phyloP scores from a whole-genome alignment of 2,113 vertebrate genomes.

The Buteo buteo region DNA sequence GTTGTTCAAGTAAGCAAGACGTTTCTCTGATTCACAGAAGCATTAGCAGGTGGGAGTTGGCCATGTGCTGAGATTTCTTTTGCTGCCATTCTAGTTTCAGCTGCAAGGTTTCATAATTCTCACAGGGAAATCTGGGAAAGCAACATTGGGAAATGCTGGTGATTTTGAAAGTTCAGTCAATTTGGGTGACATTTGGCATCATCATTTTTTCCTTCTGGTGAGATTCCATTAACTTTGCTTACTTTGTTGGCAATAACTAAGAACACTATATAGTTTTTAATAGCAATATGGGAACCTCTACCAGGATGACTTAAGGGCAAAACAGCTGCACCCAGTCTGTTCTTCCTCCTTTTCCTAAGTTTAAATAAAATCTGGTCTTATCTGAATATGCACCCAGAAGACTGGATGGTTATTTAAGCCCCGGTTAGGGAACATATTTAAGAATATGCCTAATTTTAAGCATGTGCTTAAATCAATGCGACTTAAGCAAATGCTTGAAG shows the following conservation, averaged over 20 bases:
- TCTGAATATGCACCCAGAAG: slow-evolving; percentile 32
- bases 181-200: slow-evolving; percentile 4
- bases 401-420: slow-evolving; percentile 25
- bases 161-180: slow-evolving; percentile 18
- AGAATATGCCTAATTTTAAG: slow-evolving; percentile 57
- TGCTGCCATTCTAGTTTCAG: background rate
- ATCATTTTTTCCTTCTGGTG: background rate
- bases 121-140: background rate
- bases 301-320: slow-evolving; percentile 13
- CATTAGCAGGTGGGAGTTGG: background rate
- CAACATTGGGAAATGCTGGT: background rate
- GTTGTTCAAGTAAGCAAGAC: background rate
- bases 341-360: background rate
- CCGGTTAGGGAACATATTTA: slow-evolving; percentile 2
- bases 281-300: background rate
- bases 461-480: slow-evolving; percentile 41
- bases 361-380: slow-evolving; percentile 14
- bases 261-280: background rate
- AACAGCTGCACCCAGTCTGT: slow-evolving; percentile 23
- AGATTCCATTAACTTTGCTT: background rate
- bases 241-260: background rate
- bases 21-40: background rate
- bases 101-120: background rate
- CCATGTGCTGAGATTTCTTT: background rate
- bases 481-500: slow-evolving; percentile 66